Evolutionary conservation across 2,113 vertebrate genomes (phyloP).

Genomic region (Macquaria ambigua): DNA sequence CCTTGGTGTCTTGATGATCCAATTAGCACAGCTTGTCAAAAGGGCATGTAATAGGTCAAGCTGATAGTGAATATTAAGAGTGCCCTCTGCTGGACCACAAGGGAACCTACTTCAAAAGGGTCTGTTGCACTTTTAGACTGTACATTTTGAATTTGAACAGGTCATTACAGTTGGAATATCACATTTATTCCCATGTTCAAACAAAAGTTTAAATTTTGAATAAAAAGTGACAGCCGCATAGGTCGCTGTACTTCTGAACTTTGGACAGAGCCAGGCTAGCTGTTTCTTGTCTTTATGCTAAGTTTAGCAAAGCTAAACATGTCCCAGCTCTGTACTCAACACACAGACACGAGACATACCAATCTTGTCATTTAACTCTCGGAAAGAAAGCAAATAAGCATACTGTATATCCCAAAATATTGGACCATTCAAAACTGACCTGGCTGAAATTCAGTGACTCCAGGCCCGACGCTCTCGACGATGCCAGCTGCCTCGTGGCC

Average conservation of each 20-base stretch:
- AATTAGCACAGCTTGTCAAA: no score
- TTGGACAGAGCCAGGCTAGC: neutral
- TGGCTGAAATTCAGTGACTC: conserved; percentile 87
- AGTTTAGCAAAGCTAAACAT: neutral
- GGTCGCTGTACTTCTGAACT: neutral
- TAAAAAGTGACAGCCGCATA: neutral
- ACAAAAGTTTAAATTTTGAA: neutral
- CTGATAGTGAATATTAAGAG: no score
- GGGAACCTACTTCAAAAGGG: no score
- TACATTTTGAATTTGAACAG: no score
- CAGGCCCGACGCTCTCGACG: conserved; percentile 89
- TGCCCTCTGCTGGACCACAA: no score
- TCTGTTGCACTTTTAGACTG: no score
- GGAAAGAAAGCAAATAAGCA: neutral
- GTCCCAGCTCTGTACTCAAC: neutral
- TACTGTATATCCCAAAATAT: neutral
- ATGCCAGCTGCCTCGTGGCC: conserved; percentile 90
- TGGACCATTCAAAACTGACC: conserved; percentile 61
- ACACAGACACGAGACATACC: neutral
- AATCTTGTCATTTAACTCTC: neutral
- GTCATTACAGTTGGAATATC: no score
- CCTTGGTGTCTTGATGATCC: no score
- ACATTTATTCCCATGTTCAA: no score
- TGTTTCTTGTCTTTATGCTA: neutral
- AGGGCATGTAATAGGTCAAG: no score